phyloP scores from a whole-genome alignment of 2,797 vertebrate genomes.

The Malacoctenus gilli region DNA sequence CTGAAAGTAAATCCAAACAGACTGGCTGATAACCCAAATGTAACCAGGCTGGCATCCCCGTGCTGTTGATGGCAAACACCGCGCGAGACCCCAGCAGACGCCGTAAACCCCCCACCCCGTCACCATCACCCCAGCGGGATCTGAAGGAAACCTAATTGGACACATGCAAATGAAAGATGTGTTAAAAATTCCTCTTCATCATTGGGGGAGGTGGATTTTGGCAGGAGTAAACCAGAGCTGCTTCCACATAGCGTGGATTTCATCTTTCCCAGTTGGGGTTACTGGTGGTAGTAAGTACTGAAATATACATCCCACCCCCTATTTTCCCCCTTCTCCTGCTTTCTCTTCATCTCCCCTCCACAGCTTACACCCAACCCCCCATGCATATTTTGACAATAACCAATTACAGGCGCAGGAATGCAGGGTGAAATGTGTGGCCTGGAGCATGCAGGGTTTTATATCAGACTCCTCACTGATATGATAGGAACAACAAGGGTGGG shows the following conservation, averaged over 20 bases:
- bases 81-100: constrained; percentile 26
- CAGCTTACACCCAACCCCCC: constrained; percentile 35
- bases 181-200: constrained; percentile 67
- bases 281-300: constrained; percentile 42
- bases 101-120: constrained; percentile 7
- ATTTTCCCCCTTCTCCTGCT: constrained; percentile 31
- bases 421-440: constrained; percentile 56
- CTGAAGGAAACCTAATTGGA: constrained; percentile 60
- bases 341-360: constrained; percentile 32
- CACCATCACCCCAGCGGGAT: constrained; percentile 46
- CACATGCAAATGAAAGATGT: constrained; percentile 70
- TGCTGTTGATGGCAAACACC: constrained; percentile 25
- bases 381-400: constrained; percentile 50
- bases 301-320: constrained; percentile 48
- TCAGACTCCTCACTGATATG: constrained; percentile 47
- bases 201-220: constrained; percentile 50
- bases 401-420: constrained; percentile 67
- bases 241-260: constrained; percentile 48
- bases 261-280: constrained; percentile 43
- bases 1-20: constrained; percentile 26
- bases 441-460: constrained; percentile 53
- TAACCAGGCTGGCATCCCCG: constrained; percentile 14
- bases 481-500: constrained; percentile 62
- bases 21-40: constrained; percentile 21
- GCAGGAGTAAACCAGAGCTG: constrained; percentile 29